Evolutionary conservation across 2,797 vertebrate genomes (phyloP), one percentile per base, ranked within the genome.

Genomic region (Hephaestus fuliginosus): DNA sequence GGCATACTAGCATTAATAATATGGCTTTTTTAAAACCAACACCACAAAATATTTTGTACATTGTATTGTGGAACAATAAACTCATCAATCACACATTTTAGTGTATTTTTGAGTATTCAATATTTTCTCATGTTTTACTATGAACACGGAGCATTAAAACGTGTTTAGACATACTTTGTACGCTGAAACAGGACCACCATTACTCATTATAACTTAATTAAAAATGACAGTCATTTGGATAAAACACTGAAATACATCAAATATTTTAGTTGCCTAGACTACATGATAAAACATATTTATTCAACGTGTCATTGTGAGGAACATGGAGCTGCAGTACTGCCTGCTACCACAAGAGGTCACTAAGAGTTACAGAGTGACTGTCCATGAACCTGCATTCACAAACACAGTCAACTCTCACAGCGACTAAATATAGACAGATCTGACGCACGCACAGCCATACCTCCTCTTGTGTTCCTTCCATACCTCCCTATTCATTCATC

Each of bases 381-480:
- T 92, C 81, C 82, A 71, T 81, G 56, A 80, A 65, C 85, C 78
- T 80, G 78, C 81, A 82, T 84, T 85, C 86, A 86, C 91, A 91
- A 90, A 87, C 89, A 86, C 83, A 89, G 93, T 93, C 91, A 93
- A 85, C 83, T 91, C 83, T 91, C 88, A 91, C 78, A 68, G 91
- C 71, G 41, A 88, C 92, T 97, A 97, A 97, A 97, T 96, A 96
- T 97, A 96, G 88, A 86, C 79, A 44, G 72, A 90, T 88, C 94
- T 95, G 96, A 96, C 89, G 86, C 90, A 93, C 86, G 86, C 90
- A 93, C 86, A 83, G 84, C 87, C 85, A 90, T 88, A 88, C 73
- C 73, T 91, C 80, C 81, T 76, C 81, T 80, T 76, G 57, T 90
- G 71, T 82, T 88, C 74, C 84, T 78, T 71, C 82, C 73, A 74